Percentiles rank a stretch among this genome's conserved stretches.
Conservation (phyloP, 2,797 vertebrate species). For the Sebastes steindachneri region DNA sequence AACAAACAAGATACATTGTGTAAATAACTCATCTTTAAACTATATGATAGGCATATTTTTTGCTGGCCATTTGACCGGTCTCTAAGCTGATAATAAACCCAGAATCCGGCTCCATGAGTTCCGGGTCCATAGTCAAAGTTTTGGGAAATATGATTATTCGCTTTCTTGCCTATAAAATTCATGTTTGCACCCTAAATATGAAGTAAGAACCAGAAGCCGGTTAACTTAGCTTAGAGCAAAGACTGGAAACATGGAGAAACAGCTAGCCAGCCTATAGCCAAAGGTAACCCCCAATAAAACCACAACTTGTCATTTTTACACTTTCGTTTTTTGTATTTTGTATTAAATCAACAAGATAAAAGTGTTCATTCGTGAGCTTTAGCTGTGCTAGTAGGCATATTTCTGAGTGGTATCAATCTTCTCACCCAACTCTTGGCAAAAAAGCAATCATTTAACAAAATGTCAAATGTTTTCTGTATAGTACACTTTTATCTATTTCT, state of each 20-base stretch:
- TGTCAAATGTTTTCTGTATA: not conserved
- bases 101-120: no score
- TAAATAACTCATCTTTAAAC: not conserved
- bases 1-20: not conserved
- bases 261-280: no score
- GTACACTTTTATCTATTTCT: not conserved
- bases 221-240: not conserved
- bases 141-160: not conserved
- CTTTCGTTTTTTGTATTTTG: not conserved
- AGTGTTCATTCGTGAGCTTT: not conserved
- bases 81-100: not conserved
- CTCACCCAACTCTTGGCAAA: not conserved
- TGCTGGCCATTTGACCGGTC: fast-evolving
- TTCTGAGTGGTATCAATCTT: not conserved
- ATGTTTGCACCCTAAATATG: not conserved
- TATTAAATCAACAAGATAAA: not conserved
- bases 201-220: no score
- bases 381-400: not conserved
- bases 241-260: no score
- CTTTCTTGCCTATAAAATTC: not conserved
- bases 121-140: not conserved
- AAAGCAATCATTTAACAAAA: not conserved
- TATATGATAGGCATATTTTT: not conserved
- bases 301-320: no score
- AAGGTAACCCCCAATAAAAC: no score